Conservation (phyloP, 2,113 vertebrate species). For the Clinocottus analis region DNA sequence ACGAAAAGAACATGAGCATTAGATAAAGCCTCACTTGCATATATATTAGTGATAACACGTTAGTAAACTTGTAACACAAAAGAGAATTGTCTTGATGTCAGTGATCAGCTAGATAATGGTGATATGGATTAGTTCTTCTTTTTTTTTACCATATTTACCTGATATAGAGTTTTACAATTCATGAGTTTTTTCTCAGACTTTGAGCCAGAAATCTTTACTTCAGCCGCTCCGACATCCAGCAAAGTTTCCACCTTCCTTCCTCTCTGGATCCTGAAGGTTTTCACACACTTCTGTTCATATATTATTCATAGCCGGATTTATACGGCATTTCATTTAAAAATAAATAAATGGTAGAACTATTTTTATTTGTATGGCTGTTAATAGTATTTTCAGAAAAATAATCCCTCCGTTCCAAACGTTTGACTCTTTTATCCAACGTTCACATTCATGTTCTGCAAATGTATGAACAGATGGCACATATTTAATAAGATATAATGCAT, state of each 20-base stretch:
- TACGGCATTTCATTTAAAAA: neutral
- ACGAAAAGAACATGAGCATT: neutral
- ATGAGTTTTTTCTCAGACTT: neutral
- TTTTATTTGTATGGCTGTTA: neutral
- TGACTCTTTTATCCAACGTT: neutral
- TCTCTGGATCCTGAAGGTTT: neutral
- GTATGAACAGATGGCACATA: neutral
- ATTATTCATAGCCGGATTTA: neutral
- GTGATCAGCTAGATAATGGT: neutral
- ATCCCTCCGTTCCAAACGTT: neutral
- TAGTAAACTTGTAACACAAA: neutral
- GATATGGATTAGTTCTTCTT: neutral
- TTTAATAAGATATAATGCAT: neutral
- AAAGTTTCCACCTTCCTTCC: neutral
- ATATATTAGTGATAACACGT: neutral
- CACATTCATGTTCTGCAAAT: neutral
- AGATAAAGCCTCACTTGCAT: neutral
- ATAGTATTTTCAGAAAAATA: neutral
- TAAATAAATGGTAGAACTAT: neutral
- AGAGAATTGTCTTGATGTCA: neutral
- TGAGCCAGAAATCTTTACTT: neutral
- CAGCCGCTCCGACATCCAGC: neutral
- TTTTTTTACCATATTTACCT: neutral
- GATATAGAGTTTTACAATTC: neutral
- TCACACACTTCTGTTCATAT: neutral